Percentiles rank a stretch among this genome's conserved stretches.
Conservation (phyloP, 2,888 invertebrate genomes). For the Nebria salina region DNA sequence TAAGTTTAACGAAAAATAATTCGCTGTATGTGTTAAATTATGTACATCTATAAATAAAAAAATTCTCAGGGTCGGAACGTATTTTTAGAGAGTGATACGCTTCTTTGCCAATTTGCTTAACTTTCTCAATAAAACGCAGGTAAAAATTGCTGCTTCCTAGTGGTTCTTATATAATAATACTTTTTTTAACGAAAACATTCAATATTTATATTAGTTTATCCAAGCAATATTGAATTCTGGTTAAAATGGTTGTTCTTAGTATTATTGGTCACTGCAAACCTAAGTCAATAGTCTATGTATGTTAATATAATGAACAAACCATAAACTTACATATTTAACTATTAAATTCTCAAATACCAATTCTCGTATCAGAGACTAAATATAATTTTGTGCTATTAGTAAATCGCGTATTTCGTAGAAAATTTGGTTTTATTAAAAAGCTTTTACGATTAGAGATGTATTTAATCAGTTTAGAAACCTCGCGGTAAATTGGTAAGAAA, state of each 20-base stretch:
- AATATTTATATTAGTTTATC: neutral
- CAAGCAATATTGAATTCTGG: neutral
- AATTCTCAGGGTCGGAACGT: constrained; percentile 20
- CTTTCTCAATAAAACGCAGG: neutral
- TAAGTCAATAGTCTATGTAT: neutral
- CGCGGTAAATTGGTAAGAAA: neutral
- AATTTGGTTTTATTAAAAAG: neutral
- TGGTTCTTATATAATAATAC: neutral
- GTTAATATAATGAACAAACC: neutral
- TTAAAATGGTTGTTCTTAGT: neutral
- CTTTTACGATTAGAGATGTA: neutral
- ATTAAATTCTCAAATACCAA: neutral
- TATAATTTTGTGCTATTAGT: too few species aligned
- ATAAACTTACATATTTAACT: neutral
- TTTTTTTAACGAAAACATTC: neutral
- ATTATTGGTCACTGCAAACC: neutral
- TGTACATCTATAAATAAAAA: constrained; percentile 25
- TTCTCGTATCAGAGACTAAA: neutral
- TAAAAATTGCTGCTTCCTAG: neutral
- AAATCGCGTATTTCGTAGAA: too few species aligned
- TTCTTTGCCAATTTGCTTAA: constrained; percentile 15
- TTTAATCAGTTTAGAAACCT: neutral
- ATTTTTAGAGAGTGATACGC: constrained; percentile 20
- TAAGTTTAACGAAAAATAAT: neutral
- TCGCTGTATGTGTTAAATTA: constrained; percentile 14